Base-by-base conservation (phyloP, 53 echinoderm and acorn worm genomes). In the Luidia sarsii region DNA sequence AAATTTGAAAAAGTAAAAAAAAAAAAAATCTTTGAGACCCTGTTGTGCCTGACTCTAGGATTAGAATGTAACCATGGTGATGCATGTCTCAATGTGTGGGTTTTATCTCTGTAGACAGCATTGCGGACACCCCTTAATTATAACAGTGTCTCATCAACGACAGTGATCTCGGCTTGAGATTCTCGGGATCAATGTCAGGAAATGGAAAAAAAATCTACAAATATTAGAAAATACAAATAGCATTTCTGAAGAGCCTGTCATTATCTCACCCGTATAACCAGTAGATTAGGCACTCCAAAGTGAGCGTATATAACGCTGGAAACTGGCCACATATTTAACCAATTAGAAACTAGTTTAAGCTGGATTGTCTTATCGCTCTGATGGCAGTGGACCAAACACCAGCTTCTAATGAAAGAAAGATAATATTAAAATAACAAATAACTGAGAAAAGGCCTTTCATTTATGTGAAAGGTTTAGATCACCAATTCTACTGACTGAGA, bases 41-140 rank as follows among this genome's bases (percentile, higher is more conserved):
- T 61, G 32, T 30, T 77, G 77, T 77, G 77, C 77, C 77, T 77
- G 77, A 48, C 29, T 32, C 30, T 77, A 77, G 77, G 32, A 55
- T 74, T 50, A 45, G 74, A 37, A 41, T 77, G 48, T 60, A 41
- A 32, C 36, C 43, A 41, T 3, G 77, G 53, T 72, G 6, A 70
- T 65, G 38, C 56, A 56, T 54, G 72, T 48, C 23, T 53, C 39
- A 10, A 34, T 70, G 50, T 50, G 72, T 53, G 72, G 53, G 20
- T 22, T 39, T 54, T n/a, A n/a, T n/a, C 14, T 41, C 54, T 72
- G 29, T 32, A 72, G 32, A 18, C 33, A 34, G 65, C 32, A n/a
- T n/a, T n/a, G n/a, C n/a, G n/a, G n/a, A n/a, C n/a, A n/a, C n/a
- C n/a, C n/a, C n/a, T n/a, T n/a, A n/a, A n/a, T n/a, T n/a, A n/a